Conservation (phyloP, 2,113 vertebrate genomes). For the Cyanoliseus patagonus region DNA sequence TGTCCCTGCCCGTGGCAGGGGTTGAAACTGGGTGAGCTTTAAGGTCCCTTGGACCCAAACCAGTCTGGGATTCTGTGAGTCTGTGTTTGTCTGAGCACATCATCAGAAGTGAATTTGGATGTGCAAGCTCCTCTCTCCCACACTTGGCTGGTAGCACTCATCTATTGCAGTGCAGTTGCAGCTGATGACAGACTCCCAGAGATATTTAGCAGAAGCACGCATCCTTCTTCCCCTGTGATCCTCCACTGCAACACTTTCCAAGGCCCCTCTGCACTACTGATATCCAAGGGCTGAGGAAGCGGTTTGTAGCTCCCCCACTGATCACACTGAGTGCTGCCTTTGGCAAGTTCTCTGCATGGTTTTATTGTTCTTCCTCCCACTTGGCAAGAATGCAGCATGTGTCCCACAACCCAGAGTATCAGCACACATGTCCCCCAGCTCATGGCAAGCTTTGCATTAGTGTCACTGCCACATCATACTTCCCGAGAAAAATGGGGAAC, state of each 20-base stretch:
- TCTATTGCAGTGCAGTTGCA: neutral
- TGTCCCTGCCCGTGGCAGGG: neutral
- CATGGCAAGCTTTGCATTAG: neutral
- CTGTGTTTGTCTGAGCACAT: neutral
- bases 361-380: neutral
- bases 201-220: neutral
- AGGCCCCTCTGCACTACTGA: neutral
- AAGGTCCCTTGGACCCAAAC: neutral
- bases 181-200: neutral
- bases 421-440: neutral
- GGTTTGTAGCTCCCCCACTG: neutral
- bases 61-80: neutral
- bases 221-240: neutral
- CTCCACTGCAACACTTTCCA: neutral
- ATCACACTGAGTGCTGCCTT: neutral
- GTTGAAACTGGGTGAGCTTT: neutral
- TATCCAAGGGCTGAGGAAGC: neutral
- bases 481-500: neutral
- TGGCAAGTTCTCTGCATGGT: neutral
- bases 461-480: neutral
- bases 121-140: neutral
- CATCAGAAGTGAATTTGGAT: neutral
- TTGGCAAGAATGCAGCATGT: neutral
- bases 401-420: fast-evolving
- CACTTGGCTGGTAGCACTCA: neutral